Base-by-base conservation (phyloP, 2,888 invertebrate species). In the Aelia acuminata region DNA sequence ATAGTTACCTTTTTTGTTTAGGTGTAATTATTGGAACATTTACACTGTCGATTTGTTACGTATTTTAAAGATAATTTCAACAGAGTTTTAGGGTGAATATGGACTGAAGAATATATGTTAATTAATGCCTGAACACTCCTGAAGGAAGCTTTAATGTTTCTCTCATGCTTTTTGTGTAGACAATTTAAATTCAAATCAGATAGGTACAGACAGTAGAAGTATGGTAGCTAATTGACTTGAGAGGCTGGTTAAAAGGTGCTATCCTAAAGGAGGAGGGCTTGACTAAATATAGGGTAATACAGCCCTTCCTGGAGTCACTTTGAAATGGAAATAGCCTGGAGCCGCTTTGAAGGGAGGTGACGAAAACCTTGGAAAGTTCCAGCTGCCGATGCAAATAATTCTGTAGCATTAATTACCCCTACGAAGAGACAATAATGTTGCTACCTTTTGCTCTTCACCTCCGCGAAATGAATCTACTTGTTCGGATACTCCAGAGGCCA, bases 211-310 rank as follows among this genome's bases (percentile, higher is more conserved):
- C 63, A 35, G 2, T 70, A 70, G 63, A 70, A 35, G 63, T 70
- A 70, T 70, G 63, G 63, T 70, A 70, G 63, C 63, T 70, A 70
- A 70, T 70, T 70, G 63, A 70, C 63, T 70, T 18, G 63, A 70
- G 63, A 70, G 35, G 31, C 63, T 70, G 63, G 18, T 70, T 70
- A 70, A 70, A 35, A 35, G 63, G 31, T 70, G 63, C 31, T 35
- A 70, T 70, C 31, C 35, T 35, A 70, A 70, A 70, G 63, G 63
- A 35, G 4, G 63, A 35, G 35, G 31, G 20, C 31, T 70, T 70
- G 31, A 35, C 35, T 70, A 70, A 70, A 70, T 70, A 70, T 70
- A 70, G 63, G 63, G 43, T 80, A 80, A 80, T 80, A 80, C n/a
- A 80, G 22, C 13, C 80, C 39, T 22, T 20, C 80, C 39, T n/a